Conservation (phyloP, 2,797 vertebrate species). For the Sebastes vulpes region DNA sequence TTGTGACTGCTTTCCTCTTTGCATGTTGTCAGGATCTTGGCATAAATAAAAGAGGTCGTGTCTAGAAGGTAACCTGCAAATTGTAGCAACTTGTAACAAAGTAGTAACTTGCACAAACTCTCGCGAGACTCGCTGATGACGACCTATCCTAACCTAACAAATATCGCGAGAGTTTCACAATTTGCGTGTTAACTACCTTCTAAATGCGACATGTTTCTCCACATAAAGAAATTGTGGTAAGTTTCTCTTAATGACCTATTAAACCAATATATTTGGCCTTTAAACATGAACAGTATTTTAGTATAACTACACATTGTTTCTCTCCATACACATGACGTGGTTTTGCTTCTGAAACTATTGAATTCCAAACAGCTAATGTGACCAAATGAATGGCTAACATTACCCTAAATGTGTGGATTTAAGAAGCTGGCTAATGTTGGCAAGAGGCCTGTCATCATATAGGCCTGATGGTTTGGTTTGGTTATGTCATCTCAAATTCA, state of each 20-base stretch:
- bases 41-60: too few species aligned
- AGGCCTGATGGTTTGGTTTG: not conserved
- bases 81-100: too few species aligned
- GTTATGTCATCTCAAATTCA: too few species aligned
- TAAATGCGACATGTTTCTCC: not conserved
- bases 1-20: too few species aligned
- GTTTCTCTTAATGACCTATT: not conserved
- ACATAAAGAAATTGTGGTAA: not conserved
- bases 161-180: too few species aligned
- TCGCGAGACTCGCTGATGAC: too few species aligned
- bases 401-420: not conserved
- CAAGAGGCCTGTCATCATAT: not conserved
- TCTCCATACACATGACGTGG: accelerated
- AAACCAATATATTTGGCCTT: not conserved
- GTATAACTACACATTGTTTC: not conserved
- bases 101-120: accelerated
- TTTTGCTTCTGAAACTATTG: not conserved
- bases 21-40: too few species aligned
- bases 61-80: too few species aligned
- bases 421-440: accelerated
- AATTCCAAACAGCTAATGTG: not conserved
- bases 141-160: too few species aligned
- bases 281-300: not conserved
- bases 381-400: too few species aligned
- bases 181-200: too few species aligned